phyloP scores from a whole-genome alignment of 2,797 vertebrate species.

The Petrocephalus sullivani region DNA sequence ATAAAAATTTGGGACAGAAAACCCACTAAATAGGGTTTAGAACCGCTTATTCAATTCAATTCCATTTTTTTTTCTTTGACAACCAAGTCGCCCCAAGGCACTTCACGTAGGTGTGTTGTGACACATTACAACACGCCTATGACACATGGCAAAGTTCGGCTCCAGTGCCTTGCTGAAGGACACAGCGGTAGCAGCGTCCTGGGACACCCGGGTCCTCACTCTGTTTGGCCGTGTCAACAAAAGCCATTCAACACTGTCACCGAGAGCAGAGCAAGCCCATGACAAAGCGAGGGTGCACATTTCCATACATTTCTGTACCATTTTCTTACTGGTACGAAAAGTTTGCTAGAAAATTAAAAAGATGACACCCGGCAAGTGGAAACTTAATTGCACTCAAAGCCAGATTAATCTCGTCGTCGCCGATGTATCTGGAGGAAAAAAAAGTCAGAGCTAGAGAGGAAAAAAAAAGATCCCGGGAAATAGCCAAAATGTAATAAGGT shows the following conservation, averaged over 20 bases:
- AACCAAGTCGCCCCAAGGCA: not conserved
- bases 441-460: slow-evolving; percentile 52
- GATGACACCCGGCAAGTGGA: slow-evolving; percentile 53
- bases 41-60: not conserved
- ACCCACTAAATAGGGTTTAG: not conserved
- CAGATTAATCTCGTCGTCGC: slow-evolving; percentile 45
- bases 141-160: not conserved
- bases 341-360: slow-evolving; percentile 55
- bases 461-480: slow-evolving; percentile 52
- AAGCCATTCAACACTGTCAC: slow-evolving; percentile 40
- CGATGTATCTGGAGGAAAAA: slow-evolving; percentile 52
- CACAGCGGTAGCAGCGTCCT: not conserved
- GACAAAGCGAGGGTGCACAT: slow-evolving; percentile 52
- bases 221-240: not conserved
- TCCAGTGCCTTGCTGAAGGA: not conserved
- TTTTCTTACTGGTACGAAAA: slow-evolving; percentile 39
- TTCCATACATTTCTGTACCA: slow-evolving; percentile 47
- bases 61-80: not conserved
- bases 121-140: not conserved
- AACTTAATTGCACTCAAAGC: slow-evolving; percentile 60
- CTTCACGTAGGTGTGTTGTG: not conserved
- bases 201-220: no score
- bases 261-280: slow-evolving; percentile 54
- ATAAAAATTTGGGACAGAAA: not conserved
- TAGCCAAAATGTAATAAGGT: slow-evolving; percentile 74